A percentile compares a stretch with the other conserved stretches of the same genome.
phyloP scores from a whole-genome alignment of 2,888 invertebrate genomes.

The Tinea semifulvella region DNA sequence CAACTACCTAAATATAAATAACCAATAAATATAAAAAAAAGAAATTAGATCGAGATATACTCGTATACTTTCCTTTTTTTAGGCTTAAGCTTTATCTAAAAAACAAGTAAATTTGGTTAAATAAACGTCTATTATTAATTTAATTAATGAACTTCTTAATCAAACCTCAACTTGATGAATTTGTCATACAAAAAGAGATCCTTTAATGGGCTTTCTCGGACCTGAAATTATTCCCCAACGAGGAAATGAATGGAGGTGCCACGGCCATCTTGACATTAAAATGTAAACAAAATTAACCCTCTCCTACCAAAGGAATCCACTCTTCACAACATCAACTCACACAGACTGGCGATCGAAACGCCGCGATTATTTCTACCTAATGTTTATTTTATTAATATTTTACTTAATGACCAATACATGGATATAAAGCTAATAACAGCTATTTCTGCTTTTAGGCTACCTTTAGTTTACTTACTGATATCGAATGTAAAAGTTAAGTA shows the following conservation, averaged over 20 bases:
- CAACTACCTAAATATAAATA: no score
- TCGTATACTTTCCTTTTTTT: no score
- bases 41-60: no score
- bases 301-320: constrained; percentile 9
- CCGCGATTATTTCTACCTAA: background rate
- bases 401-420: no score
- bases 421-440: no score
- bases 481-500: no score
- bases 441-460: no score
- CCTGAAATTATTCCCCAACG: constrained; percentile 51
- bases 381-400: no score
- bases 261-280: constrained; percentile 56
- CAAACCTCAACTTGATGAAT: constrained; percentile 41
- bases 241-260: constrained; percentile 34
- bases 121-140: constrained; percentile 4
- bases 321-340: constrained; percentile 18
- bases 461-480: no score
- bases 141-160: constrained; percentile 22
- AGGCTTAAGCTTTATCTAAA: no score
- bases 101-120: background rate
- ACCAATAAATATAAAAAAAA: no score
- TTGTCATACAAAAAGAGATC: constrained; percentile 42
- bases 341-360: constrained; percentile 31
- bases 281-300: constrained; percentile 55
- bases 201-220: constrained; percentile 33